Conservation (phyloP, 2,888 invertebrate genomes). For the Cryptosula pallasiana region DNA sequence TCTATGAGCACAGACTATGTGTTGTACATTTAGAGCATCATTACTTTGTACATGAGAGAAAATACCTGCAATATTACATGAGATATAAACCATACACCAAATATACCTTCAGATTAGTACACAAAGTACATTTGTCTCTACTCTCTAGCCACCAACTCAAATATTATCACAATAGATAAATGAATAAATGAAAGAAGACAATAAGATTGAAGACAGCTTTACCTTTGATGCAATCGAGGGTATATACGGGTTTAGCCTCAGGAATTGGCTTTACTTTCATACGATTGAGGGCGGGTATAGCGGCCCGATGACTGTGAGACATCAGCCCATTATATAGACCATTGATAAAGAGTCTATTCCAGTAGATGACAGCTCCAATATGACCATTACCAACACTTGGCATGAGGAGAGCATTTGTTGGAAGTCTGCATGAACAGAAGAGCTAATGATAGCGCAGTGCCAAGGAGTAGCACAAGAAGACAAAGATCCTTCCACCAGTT, state of each 20-base stretch:
- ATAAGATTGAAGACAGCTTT: no score
- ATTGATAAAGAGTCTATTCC: constrained; percentile 42
- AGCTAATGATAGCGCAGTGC: no score
- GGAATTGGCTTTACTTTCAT: background rate
- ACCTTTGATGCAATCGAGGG: background rate
- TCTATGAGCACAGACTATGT: constrained; percentile 46
- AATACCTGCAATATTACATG: constrained; percentile 35
- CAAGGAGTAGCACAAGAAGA: no score
- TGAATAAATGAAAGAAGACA: no score
- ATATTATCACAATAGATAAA: no score
- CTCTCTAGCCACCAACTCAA: no score
- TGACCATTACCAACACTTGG: constrained; percentile 48
- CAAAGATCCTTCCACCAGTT: no score
- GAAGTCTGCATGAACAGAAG: constrained; percentile 27
- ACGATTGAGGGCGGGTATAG: constrained; percentile 37
- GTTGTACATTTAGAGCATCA: constrained; percentile 33
- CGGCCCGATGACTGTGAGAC: constrained; percentile 41
- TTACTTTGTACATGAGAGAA: constrained; percentile 34
- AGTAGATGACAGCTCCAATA: constrained; percentile 41
- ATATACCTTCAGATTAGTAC: no score
- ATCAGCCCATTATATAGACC: constrained; percentile 45
- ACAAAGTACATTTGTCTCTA: no score
- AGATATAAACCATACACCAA: no score
- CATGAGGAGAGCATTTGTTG: constrained; percentile 31
- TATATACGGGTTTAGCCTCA: background rate